Evolutionary conservation across 2,113 vertebrate genomes (phyloP).

Genomic region (Sceloporus tristichus): DNA sequence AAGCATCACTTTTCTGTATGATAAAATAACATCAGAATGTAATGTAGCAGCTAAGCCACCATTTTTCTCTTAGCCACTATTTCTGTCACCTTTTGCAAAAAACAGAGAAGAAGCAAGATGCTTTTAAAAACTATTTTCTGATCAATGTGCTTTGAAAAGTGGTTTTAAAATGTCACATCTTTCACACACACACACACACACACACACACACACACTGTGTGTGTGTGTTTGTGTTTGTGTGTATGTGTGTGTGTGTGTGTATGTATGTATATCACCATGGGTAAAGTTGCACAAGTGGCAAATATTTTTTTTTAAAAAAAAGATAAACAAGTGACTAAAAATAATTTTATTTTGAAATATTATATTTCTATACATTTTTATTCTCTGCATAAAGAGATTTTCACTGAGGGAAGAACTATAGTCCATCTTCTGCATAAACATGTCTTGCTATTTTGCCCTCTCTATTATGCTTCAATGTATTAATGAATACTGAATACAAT

Average conservation of each 20-base stretch:
- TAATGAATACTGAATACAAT: too few relatives aligned
- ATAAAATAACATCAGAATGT: conserved; percentile 47
- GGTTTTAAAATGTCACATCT: background rate
- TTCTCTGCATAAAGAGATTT: background rate
- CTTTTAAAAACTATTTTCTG: background rate
- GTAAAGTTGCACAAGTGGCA: background rate
- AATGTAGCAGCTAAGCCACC: conserved; percentile 1
- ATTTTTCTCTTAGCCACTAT: background rate
- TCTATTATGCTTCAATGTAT: background rate
- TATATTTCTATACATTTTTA: background rate
- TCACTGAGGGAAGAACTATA: conserved; percentile 5
- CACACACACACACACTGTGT: too few relatives aligned
- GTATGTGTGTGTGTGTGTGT: too few relatives aligned
- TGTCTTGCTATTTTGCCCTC: conserved; percentile 28
- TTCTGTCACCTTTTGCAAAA: background rate
- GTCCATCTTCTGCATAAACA: conserved; percentile 16
- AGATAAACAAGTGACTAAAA: background rate
- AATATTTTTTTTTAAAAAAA: background rate
- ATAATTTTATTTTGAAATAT: background rate
- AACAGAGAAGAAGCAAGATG: background rate
- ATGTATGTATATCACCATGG: background rate
- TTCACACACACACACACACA: too few relatives aligned
- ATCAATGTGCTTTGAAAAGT: background rate
- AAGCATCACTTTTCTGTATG: conserved; percentile 43
- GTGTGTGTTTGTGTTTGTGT: too few relatives aligned